These are phyloP conservation scores for Graptemys geographica DNA, from an alignment of 2,797 vertebrate species.

Conservation along the genomic window DNA sequence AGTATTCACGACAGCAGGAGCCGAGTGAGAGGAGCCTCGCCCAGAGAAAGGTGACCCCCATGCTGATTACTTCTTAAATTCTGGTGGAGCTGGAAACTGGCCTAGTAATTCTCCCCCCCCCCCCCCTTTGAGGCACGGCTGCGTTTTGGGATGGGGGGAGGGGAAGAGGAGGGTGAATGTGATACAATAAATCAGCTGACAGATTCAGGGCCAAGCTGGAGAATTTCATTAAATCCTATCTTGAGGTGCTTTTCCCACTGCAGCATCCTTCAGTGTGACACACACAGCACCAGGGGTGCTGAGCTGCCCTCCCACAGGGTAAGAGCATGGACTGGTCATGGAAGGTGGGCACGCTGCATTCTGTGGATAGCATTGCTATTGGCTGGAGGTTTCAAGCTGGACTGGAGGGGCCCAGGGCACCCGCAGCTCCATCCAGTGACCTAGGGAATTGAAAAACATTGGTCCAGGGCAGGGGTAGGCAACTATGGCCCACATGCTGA, in stretches of 20 bases:
- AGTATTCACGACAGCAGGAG: neutral
- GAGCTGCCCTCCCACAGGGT: neutral
- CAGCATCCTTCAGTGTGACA: neutral
- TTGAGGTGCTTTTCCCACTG: neutral
- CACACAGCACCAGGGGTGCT: neutral
- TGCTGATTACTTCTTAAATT: neutral
- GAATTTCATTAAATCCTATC: neutral
- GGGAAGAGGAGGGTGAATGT: neutral
- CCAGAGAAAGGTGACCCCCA: neutral
- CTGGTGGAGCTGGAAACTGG: neutral
- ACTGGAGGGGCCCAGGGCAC: fast-evolving
- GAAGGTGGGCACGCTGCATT: neutral
- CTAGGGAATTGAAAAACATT: fast-evolving
- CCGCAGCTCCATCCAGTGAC: fast-evolving
- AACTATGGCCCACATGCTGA: too few species aligned
- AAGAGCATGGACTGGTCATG: neutral
- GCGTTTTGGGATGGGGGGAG: neutral
- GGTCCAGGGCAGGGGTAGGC: too few species aligned
- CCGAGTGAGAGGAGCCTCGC: neutral
- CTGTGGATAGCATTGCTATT: neutral
- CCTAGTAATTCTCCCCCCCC: neutral
- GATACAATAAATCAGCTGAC: neutral
- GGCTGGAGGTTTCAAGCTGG: neutral
- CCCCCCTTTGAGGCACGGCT: neutral
- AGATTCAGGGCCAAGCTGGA: neutral